These are phyloP conservation scores for Morone chrysops DNA, from an alignment of 2,113 vertebrate species.

Conservation along the genomic window DNA sequence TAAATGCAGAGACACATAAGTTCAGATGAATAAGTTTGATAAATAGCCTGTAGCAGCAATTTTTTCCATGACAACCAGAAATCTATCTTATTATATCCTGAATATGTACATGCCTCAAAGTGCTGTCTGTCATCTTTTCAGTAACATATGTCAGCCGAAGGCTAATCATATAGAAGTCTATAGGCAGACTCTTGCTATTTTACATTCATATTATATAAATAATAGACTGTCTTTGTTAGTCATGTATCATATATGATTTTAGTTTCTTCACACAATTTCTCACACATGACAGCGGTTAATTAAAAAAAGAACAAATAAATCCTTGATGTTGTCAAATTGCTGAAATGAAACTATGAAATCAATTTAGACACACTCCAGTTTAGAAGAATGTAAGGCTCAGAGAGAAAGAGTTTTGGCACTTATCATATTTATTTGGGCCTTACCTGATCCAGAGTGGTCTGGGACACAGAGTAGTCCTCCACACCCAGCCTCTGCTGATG, in stretches of 20 bases:
- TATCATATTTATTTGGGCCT: background rate
- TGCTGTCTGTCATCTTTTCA: background rate
- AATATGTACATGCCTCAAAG: background rate
- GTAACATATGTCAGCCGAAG: background rate
- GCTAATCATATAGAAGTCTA: background rate
- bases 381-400: background rate
- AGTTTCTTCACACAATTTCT: background rate
- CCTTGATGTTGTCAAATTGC: background rate
- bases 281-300: background rate
- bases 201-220: background rate
- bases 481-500: constrained; percentile 90
- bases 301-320: background rate
- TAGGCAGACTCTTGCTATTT: background rate
- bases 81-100: background rate
- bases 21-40: background rate
- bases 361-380: background rate
- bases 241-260: background rate
- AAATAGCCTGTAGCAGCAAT: background rate
- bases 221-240: background rate
- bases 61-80: background rate
- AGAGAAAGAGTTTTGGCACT: background rate
- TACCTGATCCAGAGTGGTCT: constrained; percentile 99
- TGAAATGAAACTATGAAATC: background rate
- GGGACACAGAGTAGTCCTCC: constrained; percentile 98
- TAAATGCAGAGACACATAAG: background rate